phyloP scores from a whole-genome alignment of 37 sponge, comb jelly and placozoan genomes.

The Aplysina aerophoba region DNA sequence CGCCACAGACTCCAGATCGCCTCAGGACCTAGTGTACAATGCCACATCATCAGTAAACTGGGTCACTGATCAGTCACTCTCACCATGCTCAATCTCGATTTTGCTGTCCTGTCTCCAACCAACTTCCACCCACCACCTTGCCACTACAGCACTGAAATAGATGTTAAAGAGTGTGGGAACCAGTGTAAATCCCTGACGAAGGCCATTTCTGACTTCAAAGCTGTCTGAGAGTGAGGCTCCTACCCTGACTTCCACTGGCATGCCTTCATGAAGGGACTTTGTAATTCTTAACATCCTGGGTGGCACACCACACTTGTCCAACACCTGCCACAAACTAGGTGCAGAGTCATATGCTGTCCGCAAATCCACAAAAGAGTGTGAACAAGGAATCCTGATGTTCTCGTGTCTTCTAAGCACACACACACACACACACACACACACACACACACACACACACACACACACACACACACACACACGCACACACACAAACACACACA shows the following conservation, averaged over 20 bases:
- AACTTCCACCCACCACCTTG: conserved; percentile 30
- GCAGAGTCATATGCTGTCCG: too few relatives aligned
- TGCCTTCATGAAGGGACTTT: neutral
- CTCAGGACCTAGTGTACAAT: neutral
- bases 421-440: too few relatives aligned
- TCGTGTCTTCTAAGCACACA: too few relatives aligned
- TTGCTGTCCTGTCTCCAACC: conserved; percentile 23
- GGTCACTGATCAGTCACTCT: conserved; percentile 20
- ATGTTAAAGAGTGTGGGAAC: conserved; percentile 23
- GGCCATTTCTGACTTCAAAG: conserved; percentile 38
- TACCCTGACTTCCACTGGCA: neutral
- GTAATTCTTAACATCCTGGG: conserved; percentile 25
- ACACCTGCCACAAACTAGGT: too few relatives aligned
- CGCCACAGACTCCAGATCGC: neutral
- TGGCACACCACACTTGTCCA: neutral
- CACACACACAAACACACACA: too few relatives aligned
- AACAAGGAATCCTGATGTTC: too few relatives aligned
- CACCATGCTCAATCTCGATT: conserved; percentile 9
- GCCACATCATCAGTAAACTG: conserved; percentile 40
- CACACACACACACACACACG: too few relatives aligned
- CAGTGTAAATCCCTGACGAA: conserved; percentile 23
- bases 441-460: too few relatives aligned
- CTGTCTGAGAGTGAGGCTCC: neutral
- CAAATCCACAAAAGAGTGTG: too few relatives aligned
- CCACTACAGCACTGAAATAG: too few relatives aligned